Conservation (phyloP, 2,113 vertebrate genomes). For the Suncus etruscus region DNA sequence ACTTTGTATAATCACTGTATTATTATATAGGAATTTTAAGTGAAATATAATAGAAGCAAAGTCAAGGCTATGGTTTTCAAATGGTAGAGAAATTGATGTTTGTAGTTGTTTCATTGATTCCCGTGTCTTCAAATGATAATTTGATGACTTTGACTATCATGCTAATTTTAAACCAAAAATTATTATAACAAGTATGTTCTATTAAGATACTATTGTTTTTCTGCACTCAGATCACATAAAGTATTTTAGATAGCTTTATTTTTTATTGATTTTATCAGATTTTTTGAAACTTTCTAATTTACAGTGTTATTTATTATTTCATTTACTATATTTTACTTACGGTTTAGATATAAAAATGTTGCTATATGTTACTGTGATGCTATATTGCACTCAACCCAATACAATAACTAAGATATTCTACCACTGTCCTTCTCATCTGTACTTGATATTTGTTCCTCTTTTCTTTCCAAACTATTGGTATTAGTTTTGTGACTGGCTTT, state of each 20-base stretch:
- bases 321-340: too few species aligned
- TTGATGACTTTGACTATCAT: background rate
- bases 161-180: constrained; percentile 30
- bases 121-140: background rate
- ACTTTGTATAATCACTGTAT: background rate
- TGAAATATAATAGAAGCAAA: constrained; percentile 7
- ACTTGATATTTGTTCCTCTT: too few species aligned
- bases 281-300: too few species aligned
- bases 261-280: too few species aligned
- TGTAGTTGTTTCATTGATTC: background rate
- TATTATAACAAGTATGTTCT: background rate
- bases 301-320: too few species aligned
- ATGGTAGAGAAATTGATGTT: constrained; percentile 2
- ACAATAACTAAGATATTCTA: too few species aligned
- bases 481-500: too few species aligned
- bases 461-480: too few species aligned
- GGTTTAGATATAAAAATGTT: too few species aligned
- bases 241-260: background rate
- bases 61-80: background rate
- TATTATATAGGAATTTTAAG: background rate
- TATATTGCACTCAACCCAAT: too few species aligned
- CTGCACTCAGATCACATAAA: background rate
- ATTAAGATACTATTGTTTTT: background rate
- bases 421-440: too few species aligned
- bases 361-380: too few species aligned